Evolutionary conservation across 1,140 invertebrate species (phyloP), one percentile per base, ranked within the genome.

Genomic region (Caenorhabditis tropicalis): DNA sequence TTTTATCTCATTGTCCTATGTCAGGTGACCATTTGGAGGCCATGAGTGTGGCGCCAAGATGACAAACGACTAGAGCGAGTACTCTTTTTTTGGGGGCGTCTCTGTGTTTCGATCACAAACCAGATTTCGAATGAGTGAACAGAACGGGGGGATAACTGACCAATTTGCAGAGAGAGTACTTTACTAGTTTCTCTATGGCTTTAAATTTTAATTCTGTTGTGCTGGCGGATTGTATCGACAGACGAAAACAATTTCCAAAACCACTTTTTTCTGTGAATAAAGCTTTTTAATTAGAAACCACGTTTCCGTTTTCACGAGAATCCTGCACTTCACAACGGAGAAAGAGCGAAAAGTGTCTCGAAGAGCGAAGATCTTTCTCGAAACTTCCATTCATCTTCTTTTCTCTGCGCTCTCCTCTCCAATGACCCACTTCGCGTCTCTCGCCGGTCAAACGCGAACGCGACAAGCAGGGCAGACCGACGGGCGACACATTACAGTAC

Each of bases 401-500:
- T 74, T 74, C 65, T 74, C 65, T 74, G 36, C 36, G 29, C 65
- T 19, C 65, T 74, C 65, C 33, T 3, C 29, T 10, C 5, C 65
- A 46, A 43, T 74, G 65, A 74, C 65, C 65, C 65, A 74, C 36
- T 33, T 74, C 29, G 15, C 31, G 16, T 65, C 49, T 51, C 49
- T n/a, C 53, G 29, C 10, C 65, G 65, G 65, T 43, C 65, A 74
- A 43, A 10, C 24, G n/a, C n/a, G n/a, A 12, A 43, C 5, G 39
- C 58, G 31, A 65, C 31, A 65, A 60, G 60, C 60, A 70, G 19
- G n/a, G 65, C 65, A 74, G 65, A 74, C 65, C 36, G 36, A 46
- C 9, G 65, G 65, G 65, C 65, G 65, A 74, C 65, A 74, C 65
- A 43, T 74, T 74, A 74, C 65, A 74, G 65, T 74, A 74, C 24